phyloP scores from a whole-genome alignment of 2,113 vertebrate species.

The Calypte anna region DNA sequence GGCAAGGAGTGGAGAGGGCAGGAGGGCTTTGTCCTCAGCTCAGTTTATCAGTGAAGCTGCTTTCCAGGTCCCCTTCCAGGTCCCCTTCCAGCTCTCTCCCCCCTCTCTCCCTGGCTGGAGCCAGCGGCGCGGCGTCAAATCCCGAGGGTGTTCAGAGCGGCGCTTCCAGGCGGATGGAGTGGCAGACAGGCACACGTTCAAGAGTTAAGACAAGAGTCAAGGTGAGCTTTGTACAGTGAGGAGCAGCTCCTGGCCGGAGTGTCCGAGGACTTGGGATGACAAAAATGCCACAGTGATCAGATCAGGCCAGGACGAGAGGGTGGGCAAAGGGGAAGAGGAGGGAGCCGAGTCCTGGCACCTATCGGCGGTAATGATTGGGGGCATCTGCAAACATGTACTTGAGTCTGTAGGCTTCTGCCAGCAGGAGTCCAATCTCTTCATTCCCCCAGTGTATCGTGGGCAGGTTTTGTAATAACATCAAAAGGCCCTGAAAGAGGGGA shows the following conservation, averaged over 20 bases:
- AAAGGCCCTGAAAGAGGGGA: constrained; percentile 85
- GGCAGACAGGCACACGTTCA: constrained; percentile 70
- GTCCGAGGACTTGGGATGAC: constrained; percentile 49
- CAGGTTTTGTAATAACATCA: constrained; percentile 97
- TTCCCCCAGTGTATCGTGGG: constrained; percentile 99
- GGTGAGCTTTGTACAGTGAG: constrained; percentile 76
- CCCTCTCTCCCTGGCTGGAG: not conserved
- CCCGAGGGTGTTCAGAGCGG: constrained; percentile 48
- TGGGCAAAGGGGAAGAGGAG: not conserved
- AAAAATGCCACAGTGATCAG: constrained; percentile 77
- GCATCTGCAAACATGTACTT: constrained; percentile 99
- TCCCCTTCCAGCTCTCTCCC: not conserved
- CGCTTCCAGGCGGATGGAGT: constrained; percentile 62
- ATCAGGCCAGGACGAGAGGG: constrained; percentile 52
- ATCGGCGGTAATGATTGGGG: constrained; percentile 97
- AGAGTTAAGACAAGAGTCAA: constrained; percentile 70
- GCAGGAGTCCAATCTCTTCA: constrained; percentile 94
- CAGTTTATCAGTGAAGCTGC: constrained; percentile 5
- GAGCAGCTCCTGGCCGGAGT: constrained; percentile 65
- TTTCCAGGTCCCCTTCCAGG: not conserved
- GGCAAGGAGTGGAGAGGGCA: not conserved
- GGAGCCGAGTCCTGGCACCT: constrained; percentile 65
- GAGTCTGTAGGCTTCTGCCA: constrained; percentile 97
- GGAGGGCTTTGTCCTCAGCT: not conserved
- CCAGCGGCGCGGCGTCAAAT: not conserved